Percentiles rank a stretch among this genome's conserved stretches.
phyloP scores from a whole-genome alignment of 2,797 vertebrate genomes.

The Mus caroli region DNA sequence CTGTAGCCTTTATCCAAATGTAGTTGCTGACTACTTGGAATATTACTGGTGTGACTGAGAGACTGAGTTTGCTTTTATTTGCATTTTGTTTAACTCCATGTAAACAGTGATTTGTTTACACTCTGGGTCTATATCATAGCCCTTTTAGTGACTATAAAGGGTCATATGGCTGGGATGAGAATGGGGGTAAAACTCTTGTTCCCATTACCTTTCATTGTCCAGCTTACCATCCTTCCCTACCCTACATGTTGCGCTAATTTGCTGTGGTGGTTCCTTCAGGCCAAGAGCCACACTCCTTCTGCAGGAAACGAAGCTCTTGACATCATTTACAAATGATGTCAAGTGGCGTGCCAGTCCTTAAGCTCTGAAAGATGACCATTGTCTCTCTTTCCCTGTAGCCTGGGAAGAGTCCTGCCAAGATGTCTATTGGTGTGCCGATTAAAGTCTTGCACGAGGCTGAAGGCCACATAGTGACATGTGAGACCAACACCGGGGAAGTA shows the following conservation, averaged over 20 bases:
- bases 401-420: constrained; percentile 81
- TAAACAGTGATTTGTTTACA: background rate
- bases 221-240: background rate
- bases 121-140: background rate
- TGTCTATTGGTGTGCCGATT: constrained; percentile 99
- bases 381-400: constrained; percentile 28
- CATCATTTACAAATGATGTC: constrained; percentile 1
- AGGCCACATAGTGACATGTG: constrained; percentile 98
- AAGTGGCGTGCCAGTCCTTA: background rate
- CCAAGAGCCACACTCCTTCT: background rate
- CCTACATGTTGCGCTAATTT: background rate
- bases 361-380: background rate
- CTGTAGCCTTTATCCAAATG: background rate
- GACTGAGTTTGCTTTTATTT: background rate
- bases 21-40: background rate
- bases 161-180: background rate
- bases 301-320: background rate
- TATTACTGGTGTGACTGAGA: background rate
- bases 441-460: constrained; percentile 99
- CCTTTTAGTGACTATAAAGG: background rate
- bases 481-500: constrained; percentile 98
- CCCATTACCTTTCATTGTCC: background rate
- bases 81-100: background rate
- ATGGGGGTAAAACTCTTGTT: background rate
- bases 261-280: background rate